phyloP scores from a whole-genome alignment of 1,140 invertebrate species.

The Drosophila sp. region DNA sequence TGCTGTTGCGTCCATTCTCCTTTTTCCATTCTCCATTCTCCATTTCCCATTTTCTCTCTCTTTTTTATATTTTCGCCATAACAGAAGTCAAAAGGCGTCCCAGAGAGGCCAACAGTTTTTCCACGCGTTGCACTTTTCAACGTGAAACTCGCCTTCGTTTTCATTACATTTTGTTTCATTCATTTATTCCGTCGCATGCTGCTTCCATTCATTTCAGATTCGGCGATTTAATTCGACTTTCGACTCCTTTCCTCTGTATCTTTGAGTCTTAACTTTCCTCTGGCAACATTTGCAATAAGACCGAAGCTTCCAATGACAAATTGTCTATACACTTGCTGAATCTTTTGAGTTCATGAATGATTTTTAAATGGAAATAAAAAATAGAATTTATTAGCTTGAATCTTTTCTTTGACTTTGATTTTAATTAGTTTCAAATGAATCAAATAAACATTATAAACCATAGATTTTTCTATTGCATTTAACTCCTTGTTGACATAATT shows the following conservation, averaged over 20 bases:
- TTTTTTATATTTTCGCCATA: conserved; percentile 58
- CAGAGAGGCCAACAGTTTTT: conserved; percentile 58
- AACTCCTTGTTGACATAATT: too few species aligned
- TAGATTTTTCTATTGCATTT: neutral
- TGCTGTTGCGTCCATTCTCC: conserved; percentile 1
- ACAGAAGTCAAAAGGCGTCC: conserved; percentile 47
- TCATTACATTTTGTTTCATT: conserved; percentile 75
- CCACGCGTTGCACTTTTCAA: conserved; percentile 63
- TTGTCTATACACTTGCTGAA: neutral
- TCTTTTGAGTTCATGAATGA: too few species aligned
- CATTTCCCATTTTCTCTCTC: too few species aligned
- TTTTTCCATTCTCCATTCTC: conserved; percentile 15
- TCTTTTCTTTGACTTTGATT: too few species aligned
- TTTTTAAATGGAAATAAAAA: too few species aligned
- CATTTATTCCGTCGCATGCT: conserved; percentile 71
- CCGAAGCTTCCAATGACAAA: neutral
- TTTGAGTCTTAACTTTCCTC: conserved; percentile 13
- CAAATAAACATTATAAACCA: too few species aligned
- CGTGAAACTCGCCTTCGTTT: conserved; percentile 48
- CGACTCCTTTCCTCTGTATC: conserved; percentile 40
- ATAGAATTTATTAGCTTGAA: too few species aligned
- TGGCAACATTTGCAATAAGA: conserved; percentile 12
- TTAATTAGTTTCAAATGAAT: too few species aligned
- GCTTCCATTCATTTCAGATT: conserved; percentile 76
- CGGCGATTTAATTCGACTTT: conserved; percentile 76